Percentiles rank a stretch among this genome's conserved stretches.
These are phyloP conservation scores for Tapirus terrestris DNA, from an alignment of 2,113 vertebrate species.

Conservation along the genomic window DNA sequence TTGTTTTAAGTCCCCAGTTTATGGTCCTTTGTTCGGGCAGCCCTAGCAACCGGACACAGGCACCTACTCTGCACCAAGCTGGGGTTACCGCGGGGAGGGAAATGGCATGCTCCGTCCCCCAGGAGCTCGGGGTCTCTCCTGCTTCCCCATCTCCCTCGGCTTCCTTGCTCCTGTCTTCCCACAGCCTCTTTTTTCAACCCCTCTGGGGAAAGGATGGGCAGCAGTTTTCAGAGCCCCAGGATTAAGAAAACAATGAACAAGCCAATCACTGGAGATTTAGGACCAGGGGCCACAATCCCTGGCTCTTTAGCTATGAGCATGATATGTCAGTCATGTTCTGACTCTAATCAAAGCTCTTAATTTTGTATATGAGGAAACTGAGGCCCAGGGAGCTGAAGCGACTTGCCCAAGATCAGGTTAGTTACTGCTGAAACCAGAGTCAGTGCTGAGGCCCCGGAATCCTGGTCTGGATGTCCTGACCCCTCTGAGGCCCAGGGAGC, in stretches of 20 bases:
- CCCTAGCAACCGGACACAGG: not conserved
- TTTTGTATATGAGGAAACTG: not conserved
- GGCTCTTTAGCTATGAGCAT: not conserved
- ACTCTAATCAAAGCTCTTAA: not conserved
- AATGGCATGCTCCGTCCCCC: rapidly evolving
- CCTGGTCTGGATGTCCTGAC: not conserved
- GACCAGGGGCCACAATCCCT: rapidly evolving
- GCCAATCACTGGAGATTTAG: not conserved
- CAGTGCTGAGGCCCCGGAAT: not conserved
- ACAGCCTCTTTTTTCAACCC: not conserved
- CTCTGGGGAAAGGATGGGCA: no score
- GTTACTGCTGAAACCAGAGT: not conserved
- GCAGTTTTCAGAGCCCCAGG: not conserved
- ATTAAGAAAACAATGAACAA: not conserved
- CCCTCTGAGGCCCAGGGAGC: not conserved
- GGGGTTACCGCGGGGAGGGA: not conserved
- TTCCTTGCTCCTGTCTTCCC: not conserved
- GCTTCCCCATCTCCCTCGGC: not conserved
- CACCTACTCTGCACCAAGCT: not conserved
- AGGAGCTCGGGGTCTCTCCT: not conserved
- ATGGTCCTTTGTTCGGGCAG: not conserved
- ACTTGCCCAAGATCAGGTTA: not conserved
- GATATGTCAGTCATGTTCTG: not conserved
- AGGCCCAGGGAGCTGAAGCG: not conserved
- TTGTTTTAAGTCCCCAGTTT: not conserved